phyloP scores from a whole-genome alignment of 2,888 invertebrate species.

The Emmelina monodactyla region DNA sequence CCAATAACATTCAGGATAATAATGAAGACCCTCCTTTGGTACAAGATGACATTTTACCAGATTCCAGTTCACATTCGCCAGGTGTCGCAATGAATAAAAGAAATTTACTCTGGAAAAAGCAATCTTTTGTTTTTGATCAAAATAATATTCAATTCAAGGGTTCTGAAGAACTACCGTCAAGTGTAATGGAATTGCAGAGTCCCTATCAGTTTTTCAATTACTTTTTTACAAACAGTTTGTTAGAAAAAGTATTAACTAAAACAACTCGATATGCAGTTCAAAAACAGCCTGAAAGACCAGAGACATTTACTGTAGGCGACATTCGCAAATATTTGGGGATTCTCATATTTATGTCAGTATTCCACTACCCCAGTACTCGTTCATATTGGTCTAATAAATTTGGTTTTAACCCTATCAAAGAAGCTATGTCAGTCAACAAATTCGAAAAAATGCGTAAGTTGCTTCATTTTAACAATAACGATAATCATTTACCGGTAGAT shows the following conservation, averaged over 20 bases:
- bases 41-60: no score
- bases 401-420: conserved; percentile 15
- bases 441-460: conserved; percentile 19
- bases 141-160: conserved; percentile 12
- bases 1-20: no score
- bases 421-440: conserved; percentile 18
- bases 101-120: conserved; percentile 15
- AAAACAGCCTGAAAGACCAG: conserved; percentile 12
- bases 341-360: conserved; percentile 18
- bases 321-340: conserved; percentile 14
- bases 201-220: conserved; percentile 13
- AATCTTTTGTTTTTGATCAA: conserved; percentile 13
- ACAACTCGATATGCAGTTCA: conserved; percentile 14
- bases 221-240: conserved; percentile 12
- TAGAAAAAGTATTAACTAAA: conserved; percentile 14
- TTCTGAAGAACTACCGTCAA: conserved; percentile 12
- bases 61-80: no score
- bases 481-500: conserved; percentile 13
- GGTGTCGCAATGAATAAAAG: no score
- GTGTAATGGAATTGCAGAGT: conserved; percentile 13
- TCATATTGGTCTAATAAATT: conserved; percentile 18
- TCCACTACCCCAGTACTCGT: conserved; percentile 16
- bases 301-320: background rate
- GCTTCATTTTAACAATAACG: conserved; percentile 21
- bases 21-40: no score